phyloP scores from a whole-genome alignment of 2,888 invertebrate genomes.

The Tortricodes alternella region DNA sequence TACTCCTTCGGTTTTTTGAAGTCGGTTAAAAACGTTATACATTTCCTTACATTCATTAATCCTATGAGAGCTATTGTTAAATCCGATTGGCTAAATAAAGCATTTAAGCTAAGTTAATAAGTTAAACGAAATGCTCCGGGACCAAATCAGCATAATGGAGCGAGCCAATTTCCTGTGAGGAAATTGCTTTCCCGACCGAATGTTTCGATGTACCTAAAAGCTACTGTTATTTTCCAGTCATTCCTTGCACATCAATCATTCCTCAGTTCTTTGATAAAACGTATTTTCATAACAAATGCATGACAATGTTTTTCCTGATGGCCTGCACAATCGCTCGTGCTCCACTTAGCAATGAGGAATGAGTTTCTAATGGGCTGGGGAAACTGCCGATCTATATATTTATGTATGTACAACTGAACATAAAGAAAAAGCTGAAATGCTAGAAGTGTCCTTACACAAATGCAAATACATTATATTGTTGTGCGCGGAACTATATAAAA shows the following conservation, averaged over 20 bases:
- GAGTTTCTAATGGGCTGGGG: slow-evolving; percentile 23
- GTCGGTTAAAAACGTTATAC: neutral
- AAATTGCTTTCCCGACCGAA: slow-evolving; percentile 66
- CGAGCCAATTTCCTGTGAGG: slow-evolving; percentile 74
- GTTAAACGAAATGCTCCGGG: slow-evolving; percentile 35
- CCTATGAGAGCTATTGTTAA: slow-evolving; percentile 9
- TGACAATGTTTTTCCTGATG: slow-evolving; percentile 41
- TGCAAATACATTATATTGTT: too few species aligned
- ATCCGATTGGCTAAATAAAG: slow-evolving; percentile 22
- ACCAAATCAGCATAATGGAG: slow-evolving; percentile 44
- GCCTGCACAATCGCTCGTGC: slow-evolving; percentile 32
- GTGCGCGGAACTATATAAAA: too few species aligned
- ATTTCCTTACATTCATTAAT: neutral
- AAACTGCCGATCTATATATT: neutral
- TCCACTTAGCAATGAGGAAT: slow-evolving; percentile 25
- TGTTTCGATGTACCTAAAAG: slow-evolving; percentile 63
- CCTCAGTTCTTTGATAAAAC: slow-evolving; percentile 36
- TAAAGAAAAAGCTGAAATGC: too few species aligned
- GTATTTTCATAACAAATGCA: slow-evolving; percentile 54
- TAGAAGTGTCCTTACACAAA: too few species aligned
- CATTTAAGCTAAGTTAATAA: slow-evolving; percentile 33
- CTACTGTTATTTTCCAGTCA: slow-evolving; percentile 57
- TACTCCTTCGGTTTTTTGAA: too few species aligned
- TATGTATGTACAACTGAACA: neutral
- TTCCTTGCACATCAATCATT: slow-evolving; percentile 56